A percentile compares a stretch with the other conserved stretches of the same genome.
Evolutionary conservation across 2,113 vertebrate genomes (phyloP).

Genomic region (Petrocephalus microphthalmus): DNA sequence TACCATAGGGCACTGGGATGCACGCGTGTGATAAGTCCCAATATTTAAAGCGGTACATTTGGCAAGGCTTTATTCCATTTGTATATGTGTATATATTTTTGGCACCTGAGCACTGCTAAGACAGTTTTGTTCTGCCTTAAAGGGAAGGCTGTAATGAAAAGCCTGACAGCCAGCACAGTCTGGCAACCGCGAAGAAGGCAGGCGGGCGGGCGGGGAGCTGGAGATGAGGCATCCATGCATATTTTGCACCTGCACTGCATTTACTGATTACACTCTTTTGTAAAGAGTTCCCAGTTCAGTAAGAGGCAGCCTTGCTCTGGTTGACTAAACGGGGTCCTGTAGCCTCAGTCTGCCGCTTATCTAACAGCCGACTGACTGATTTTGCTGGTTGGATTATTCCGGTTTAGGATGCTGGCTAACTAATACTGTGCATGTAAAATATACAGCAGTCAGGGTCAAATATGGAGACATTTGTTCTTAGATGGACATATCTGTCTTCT

Average conservation of each 20-base stretch:
- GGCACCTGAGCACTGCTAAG: background rate
- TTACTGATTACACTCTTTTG: slow-evolving; percentile 6
- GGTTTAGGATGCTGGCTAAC: background rate
- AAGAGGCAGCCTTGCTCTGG: background rate
- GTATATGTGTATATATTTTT: background rate
- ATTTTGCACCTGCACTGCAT: slow-evolving; percentile 3
- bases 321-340: background rate
- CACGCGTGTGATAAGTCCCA: background rate
- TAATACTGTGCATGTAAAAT: background rate
- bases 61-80: background rate
- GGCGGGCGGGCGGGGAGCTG: background rate
- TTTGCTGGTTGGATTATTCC: background rate
- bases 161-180: background rate
- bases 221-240: background rate
- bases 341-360: background rate
- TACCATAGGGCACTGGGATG: background rate
- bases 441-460: background rate
- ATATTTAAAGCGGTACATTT: background rate
- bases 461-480: background rate
- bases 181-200: background rate
- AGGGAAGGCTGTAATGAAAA: background rate
- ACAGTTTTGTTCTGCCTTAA: slow-evolving; percentile 5
- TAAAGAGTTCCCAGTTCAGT: background rate
- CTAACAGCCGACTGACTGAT: background rate
- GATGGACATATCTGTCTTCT: background rate